phyloP scores from a whole-genome alignment of 2,797 vertebrate species.

The Brachyrhaphis roseni region DNA sequence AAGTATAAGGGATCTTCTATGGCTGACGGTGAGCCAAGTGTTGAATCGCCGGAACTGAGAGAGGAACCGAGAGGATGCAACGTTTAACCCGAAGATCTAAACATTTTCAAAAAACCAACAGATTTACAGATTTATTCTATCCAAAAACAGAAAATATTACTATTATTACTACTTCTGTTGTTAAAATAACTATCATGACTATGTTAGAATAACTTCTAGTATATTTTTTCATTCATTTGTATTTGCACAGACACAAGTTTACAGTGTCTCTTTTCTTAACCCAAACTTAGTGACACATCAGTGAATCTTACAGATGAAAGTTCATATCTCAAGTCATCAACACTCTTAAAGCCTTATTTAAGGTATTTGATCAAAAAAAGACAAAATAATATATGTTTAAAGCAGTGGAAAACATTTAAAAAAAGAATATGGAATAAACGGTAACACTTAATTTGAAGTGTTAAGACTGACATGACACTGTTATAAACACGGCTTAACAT shows the following conservation, averaged over 20 bases:
- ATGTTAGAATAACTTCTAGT: background rate
- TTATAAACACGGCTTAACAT: too few species aligned
- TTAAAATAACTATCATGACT: background rate
- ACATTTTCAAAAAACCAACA: background rate
- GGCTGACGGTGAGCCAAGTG: slow-evolving; percentile 36
- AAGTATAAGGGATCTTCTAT: slow-evolving; percentile 42
- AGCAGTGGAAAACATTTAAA: background rate
- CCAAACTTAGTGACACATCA: background rate
- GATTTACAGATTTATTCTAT: background rate
- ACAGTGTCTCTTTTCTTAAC: background rate
- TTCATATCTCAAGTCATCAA: background rate
- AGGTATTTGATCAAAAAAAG: background rate
- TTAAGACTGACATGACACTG: too few species aligned
- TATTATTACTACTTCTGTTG: background rate
- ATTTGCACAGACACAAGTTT: background rate
- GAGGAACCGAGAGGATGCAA: slow-evolving; percentile 25
- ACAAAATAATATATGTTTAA: background rate
- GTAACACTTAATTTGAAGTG: too few species aligned
- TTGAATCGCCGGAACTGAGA: slow-evolving; percentile 34
- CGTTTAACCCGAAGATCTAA: slow-evolving; percentile 6
- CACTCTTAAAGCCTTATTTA: background rate
- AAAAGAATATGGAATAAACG: background rate
- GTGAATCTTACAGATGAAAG: background rate
- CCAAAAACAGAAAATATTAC: background rate
- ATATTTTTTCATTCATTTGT: background rate